phyloP scores from a whole-genome alignment of 2,113 vertebrate species.

The Phalacrocorax brasilianus region DNA sequence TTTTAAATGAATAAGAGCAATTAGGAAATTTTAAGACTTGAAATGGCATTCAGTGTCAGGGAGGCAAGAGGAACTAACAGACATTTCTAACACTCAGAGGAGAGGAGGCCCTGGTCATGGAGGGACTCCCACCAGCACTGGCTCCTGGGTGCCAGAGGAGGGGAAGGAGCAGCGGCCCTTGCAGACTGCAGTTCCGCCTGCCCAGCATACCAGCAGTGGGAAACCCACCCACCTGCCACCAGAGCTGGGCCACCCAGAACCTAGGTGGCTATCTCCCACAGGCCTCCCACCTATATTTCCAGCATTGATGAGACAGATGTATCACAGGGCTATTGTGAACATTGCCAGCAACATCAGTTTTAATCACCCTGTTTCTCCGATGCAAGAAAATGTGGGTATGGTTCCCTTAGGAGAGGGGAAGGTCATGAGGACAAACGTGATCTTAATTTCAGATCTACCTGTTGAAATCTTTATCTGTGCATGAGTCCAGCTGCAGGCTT shows the following conservation, averaged over 20 bases:
- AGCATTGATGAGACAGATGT: neutral
- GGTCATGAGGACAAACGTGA: neutral
- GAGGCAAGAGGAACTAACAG: neutral
- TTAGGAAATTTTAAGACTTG: neutral
- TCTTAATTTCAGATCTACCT: neutral
- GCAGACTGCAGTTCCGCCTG: neutral
- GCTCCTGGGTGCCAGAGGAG: neutral
- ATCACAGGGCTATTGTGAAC: no score
- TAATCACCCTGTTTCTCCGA: neutral
- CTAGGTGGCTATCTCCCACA: neutral
- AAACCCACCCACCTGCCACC: neutral
- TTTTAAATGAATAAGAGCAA: neutral
- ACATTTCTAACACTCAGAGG: accelerated
- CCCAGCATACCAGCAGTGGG: neutral
- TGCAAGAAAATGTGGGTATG: neutral
- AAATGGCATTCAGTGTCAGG: neutral
- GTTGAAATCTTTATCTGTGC: neutral
- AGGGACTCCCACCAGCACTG: neutral
- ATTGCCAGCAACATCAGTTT: neutral
- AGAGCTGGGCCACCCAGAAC: neutral
- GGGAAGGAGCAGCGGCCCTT: neutral
- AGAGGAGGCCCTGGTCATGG: accelerated
- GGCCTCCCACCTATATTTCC: neutral
- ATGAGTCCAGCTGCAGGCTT: neutral
- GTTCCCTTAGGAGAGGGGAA: neutral